Conservation (phyloP, 2,797 vertebrate species). For the Tokudaia tokunoshimensis region DNA sequence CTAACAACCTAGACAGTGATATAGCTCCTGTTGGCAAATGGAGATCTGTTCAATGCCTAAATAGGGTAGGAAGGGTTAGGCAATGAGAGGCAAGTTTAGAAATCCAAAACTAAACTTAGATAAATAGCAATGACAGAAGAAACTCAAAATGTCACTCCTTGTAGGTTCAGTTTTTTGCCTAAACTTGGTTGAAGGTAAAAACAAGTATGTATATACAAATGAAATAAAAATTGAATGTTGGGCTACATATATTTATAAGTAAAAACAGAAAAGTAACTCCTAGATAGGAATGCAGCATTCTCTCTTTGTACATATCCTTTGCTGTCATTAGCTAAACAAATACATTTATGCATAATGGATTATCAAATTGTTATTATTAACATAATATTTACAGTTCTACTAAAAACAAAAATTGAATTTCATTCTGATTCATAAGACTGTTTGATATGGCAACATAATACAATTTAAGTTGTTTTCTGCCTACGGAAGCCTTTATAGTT, state of each 20-base stretch:
- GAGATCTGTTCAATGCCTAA: not conserved
- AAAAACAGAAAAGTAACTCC: not conserved
- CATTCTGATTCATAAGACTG: slow-evolving; percentile 24
- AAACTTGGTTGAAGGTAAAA: not conserved
- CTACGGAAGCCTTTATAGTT: slow-evolving; percentile 42
- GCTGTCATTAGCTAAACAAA: slow-evolving; percentile 1
- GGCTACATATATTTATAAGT: not conserved
- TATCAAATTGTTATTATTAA: slow-evolving; percentile 38
- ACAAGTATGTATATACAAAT: not conserved
- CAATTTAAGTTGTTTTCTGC: slow-evolving; percentile 22
- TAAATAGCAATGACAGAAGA: not conserved
- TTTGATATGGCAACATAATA: slow-evolving; percentile 11
- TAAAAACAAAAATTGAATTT: slow-evolving; percentile 49
- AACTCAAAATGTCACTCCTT: not conserved
- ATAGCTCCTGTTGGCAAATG: not conserved
- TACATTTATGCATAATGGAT: not conserved
- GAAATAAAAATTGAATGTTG: not conserved
- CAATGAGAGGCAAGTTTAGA: not conserved
- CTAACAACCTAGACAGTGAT: not conserved
- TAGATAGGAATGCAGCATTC: not conserved
- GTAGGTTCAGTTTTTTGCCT: not conserved
- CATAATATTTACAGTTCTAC: slow-evolving; percentile 38
- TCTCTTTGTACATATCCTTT: slow-evolving; percentile 11
- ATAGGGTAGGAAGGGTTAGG: not conserved
- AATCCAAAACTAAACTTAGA: not conserved